Conservation (phyloP, 2,797 vertebrate genomes). For the Mycteria americana region DNA sequence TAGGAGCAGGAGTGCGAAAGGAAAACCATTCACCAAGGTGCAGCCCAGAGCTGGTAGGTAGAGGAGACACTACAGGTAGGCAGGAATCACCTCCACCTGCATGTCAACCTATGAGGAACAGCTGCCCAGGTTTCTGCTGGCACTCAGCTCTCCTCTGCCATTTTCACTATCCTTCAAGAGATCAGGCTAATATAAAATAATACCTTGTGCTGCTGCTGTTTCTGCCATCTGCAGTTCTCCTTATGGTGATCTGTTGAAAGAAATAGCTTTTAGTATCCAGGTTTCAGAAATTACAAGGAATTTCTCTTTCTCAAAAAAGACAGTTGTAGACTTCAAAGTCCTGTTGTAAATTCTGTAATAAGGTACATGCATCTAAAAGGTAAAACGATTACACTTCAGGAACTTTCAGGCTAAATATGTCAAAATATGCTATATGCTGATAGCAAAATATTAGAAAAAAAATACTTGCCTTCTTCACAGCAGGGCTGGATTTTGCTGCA, state of each 20-base stretch:
- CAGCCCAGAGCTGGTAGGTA: not conserved
- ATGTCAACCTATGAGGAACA: not conserved
- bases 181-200: not conserved
- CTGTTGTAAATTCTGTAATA: not conserved
- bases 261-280: constrained; percentile 16
- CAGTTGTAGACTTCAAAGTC: not conserved
- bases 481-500: not conserved
- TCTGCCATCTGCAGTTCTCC: not conserved
- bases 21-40: not conserved
- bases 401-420: not conserved
- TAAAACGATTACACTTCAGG: not conserved
- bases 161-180: not conserved
- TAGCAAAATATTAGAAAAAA: not conserved
- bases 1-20: not conserved
- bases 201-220: constrained; percentile 61
- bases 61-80: not conserved
- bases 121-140: not conserved
- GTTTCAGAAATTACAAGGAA: not conserved
- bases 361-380: not conserved
- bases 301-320: not conserved
- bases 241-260: constrained; percentile 20
- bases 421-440: not conserved
- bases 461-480: constrained; percentile 51
- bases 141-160: not conserved
- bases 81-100: not conserved